A percentile compares a stretch with the other conserved stretches of the same genome.
These are phyloP conservation scores for Gouania willdenowi DNA, from an alignment of 2,797 vertebrate species.

Conservation along the genomic window DNA sequence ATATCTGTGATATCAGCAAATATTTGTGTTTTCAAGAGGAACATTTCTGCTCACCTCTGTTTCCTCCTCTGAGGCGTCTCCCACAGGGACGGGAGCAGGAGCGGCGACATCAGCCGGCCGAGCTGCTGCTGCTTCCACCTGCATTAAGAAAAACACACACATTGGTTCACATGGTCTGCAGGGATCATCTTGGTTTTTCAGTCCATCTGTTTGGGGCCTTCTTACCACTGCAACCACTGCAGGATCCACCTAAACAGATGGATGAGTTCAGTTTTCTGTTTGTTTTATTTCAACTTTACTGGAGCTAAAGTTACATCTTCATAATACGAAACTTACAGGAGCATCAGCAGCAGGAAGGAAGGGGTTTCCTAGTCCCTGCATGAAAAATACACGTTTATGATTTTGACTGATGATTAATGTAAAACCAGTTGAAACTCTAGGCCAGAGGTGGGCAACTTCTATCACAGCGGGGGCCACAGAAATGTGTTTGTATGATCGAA, in stretches of 20 bases:
- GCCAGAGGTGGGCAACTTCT: no score
- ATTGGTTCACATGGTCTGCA: no score
- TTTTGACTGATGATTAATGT: slow-evolving; percentile 2
- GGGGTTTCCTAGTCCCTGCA: slow-evolving; percentile 55
- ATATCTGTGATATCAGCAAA: no score
- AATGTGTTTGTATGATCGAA: no score
- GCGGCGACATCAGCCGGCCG: slow-evolving; percentile 7
- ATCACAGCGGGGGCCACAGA: no score
- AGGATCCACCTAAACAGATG: slow-evolving; percentile 19
- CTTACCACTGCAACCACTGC: slow-evolving; percentile 12
- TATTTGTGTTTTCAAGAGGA: no score
- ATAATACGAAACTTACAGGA: slow-evolving; percentile 43
- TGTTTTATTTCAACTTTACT: no score
- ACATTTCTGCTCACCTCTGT: slow-evolving; percentile 35
- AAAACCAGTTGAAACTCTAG: neutral
- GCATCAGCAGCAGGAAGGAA: slow-evolving; percentile 48
- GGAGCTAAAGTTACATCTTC: neutral
- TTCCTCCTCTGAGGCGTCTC: slow-evolving; percentile 67
- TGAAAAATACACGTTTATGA: slow-evolving; percentile 16
- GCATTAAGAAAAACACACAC: neutral
- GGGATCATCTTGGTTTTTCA: no score
- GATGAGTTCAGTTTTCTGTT: no score
- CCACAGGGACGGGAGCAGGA: slow-evolving; percentile 15
- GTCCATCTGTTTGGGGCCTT: neutral
- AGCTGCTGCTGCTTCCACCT: slow-evolving; percentile 35